phyloP scores from a whole-genome alignment of 1,140 invertebrate genomes.

The Nephila pilipes region DNA sequence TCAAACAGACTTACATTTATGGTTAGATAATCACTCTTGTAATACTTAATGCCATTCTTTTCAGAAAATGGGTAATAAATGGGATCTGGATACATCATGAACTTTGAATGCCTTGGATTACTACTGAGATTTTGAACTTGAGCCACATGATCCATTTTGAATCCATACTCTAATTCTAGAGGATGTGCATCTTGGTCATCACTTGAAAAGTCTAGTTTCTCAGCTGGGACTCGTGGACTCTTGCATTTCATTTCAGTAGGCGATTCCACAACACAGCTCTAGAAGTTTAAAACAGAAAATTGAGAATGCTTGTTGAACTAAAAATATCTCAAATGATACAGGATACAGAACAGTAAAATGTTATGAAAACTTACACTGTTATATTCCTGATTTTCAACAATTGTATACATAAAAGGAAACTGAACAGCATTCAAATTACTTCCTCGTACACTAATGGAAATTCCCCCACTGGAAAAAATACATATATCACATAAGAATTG shows the following conservation, averaged over 20 bases:
- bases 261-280: constrained; percentile 83
- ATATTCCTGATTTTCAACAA: constrained; percentile 89
- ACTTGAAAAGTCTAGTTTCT: constrained; percentile 84
- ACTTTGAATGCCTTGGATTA: constrained; percentile 84
- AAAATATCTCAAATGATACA: neutral
- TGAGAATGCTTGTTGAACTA: neutral
- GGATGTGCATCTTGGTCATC: constrained; percentile 53
- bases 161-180: constrained; percentile 92
- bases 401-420: constrained; percentile 94
- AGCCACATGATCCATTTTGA: constrained; percentile 96
- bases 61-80: constrained; percentile 93
- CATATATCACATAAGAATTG: too few relatives aligned
- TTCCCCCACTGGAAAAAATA: constrained; percentile 87
- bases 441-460: constrained; percentile 93
- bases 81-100: constrained; percentile 95
- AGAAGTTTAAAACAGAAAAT: neutral
- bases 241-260: constrained; percentile 92
- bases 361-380: constrained; percentile 85
- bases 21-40: constrained; percentile 97
- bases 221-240: constrained; percentile 87
- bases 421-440: constrained; percentile 93
- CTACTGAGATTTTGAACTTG: constrained; percentile 90
- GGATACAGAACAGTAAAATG: neutral
- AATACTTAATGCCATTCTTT: constrained; percentile 90
- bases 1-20: constrained; percentile 87